phyloP scores from a whole-genome alignment of 2,888 invertebrate genomes.

The Mesoligia furuncula region DNA sequence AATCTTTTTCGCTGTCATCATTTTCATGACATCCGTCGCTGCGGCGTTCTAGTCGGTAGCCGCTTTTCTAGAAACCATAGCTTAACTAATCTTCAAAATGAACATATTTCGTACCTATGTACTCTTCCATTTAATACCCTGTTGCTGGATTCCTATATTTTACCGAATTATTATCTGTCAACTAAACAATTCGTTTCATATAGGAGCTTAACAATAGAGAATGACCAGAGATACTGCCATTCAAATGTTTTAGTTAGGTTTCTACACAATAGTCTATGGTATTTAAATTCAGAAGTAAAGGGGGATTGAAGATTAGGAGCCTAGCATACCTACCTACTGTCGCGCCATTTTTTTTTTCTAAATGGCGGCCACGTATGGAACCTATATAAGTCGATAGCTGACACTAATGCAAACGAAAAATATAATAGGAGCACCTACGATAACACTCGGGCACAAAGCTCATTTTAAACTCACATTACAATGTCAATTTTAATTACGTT shows the following conservation, averaged over 20 bases:
- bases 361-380: not conserved
- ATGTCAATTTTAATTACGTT: too few species aligned
- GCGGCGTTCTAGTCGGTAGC: too few species aligned
- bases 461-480: too few species aligned
- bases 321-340: not conserved
- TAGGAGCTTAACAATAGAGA: not conserved
- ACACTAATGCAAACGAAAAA: not conserved
- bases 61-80: too few species aligned
- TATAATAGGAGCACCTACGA: not conserved
- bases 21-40: too few species aligned
- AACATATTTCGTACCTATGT: not conserved
- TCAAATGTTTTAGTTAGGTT: not conserved
- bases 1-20: too few species aligned
- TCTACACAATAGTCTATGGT: not conserved
- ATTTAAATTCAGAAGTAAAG: not conserved
- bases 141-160: not conserved
- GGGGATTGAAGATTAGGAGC: not conserved
- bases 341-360: not conserved
- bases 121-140: not conserved
- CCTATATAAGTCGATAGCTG: not conserved
- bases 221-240: conserved; percentile 31
- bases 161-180: not conserved
- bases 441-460: not conserved
- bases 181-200: conserved; percentile 11
- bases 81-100: not conserved